These are phyloP conservation scores for Syrmaticus mikado DNA, from an alignment of 2,113 vertebrate species.

Conservation along the genomic window DNA sequence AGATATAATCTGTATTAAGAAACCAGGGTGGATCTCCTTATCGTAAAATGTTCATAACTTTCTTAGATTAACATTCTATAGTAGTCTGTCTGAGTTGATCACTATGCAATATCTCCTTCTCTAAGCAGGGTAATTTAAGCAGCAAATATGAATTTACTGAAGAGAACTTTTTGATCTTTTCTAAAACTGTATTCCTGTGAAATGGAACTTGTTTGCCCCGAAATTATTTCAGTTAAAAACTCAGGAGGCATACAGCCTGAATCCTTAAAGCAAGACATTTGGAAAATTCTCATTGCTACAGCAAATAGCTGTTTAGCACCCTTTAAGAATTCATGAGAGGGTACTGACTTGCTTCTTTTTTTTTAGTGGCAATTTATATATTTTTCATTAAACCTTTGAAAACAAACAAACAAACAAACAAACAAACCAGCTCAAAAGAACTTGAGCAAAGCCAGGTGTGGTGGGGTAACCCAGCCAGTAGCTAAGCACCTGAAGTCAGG, in stretches of 20 bases:
- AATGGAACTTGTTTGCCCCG: neutral
- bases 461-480: neutral
- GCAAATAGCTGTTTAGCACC: neutral
- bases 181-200: neutral
- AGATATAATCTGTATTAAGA: neutral
- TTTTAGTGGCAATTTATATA: no score
- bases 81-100: neutral
- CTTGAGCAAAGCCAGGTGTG: neutral
- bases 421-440: neutral
- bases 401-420: neutral
- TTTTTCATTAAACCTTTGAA: neutral
- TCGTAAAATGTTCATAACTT: neutral
- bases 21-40: neutral
- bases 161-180: neutral
- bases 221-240: neutral
- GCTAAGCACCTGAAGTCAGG: neutral
- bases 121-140: neutral
- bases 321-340: neutral
- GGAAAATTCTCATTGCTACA: neutral
- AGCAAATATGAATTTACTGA: neutral
- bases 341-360: neutral
- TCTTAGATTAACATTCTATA: neutral
- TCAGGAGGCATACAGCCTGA: neutral
- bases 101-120: neutral
- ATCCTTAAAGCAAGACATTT: neutral